Percentiles rank a stretch among this genome's conserved stretches.
phyloP scores from a whole-genome alignment of 1,140 invertebrate species.

The Ladona fulva region DNA sequence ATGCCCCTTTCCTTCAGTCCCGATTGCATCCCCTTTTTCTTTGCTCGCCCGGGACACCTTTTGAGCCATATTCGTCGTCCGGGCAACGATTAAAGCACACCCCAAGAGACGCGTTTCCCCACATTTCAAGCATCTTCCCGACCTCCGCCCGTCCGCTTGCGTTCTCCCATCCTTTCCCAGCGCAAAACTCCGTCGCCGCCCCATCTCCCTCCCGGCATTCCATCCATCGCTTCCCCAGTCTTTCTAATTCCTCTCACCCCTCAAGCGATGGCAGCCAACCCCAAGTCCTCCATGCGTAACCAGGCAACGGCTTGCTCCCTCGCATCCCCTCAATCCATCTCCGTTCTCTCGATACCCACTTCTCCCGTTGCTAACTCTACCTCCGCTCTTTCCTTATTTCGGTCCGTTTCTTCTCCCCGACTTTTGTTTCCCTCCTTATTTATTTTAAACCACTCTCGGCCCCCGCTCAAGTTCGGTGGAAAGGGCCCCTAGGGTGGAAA shows the following conservation, averaged over 20 bases:
- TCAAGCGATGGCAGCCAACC: not conserved
- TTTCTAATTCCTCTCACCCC: not conserved
- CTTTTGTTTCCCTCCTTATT: too few species aligned
- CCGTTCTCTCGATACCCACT: too few species aligned
- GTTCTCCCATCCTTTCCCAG: too few species aligned
- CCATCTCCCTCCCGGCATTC: not conserved
- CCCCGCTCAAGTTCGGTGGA: too few species aligned
- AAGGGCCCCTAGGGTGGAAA: too few species aligned
- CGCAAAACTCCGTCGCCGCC: too few species aligned
- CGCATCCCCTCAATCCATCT: not conserved
- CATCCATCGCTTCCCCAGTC: not conserved
- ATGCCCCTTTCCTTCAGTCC: not conserved
- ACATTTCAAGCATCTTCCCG: not conserved
- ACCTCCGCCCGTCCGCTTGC: too few species aligned
- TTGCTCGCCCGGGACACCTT: not conserved
- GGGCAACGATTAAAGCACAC: not conserved
- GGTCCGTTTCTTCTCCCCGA: too few species aligned
- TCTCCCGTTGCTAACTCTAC: too few species aligned
- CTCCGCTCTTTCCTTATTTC: too few species aligned
- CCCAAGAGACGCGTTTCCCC: not conserved
- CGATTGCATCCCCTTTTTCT: not conserved
- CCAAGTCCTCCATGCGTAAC: not conserved
- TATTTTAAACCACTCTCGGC: too few species aligned
- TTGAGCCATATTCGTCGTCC: not conserved
- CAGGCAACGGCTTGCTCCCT: not conserved